Evolutionary conservation across 2,888 invertebrate genomes (phyloP), one percentile per base, ranked within the genome.

Genomic region (Epinotia nisella): DNA sequence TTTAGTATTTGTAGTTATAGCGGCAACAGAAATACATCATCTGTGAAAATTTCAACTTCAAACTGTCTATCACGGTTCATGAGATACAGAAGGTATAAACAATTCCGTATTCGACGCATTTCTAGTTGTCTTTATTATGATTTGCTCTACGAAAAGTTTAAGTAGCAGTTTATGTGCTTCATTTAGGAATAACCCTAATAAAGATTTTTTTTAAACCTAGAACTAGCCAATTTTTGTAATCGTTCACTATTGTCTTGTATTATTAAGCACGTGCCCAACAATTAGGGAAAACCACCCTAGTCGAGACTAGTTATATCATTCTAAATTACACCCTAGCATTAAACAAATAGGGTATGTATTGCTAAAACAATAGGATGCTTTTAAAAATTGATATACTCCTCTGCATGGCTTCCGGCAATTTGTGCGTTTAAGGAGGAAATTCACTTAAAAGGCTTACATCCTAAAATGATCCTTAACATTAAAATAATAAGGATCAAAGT

Each of bases 361-460:
- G 29, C 51, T 51, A 29, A 53, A 35, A 53, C 35, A 39, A 53
- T 29, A 49, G 9, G 7, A 35, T 35, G 9, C 64, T 17, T 61
- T 64, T 51, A 35, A 55, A 65, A 65, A 65, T 64, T 39, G 55
- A 60, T 29, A 60, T 29, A 58, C 60, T 71, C 15, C 60, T 71
- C 15, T 17, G 29, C 45, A 45, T 60, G 29, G 56, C 61, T 72
- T 75, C 77, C 77, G 68, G 74, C 62, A 75, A 75, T 78, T 35
- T 76, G 75, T 76, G 75, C 55, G 75, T 73, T 62, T 75, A 77
- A 75, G 72, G 74, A 78, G 77, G 74, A 78, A 69, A 72, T 74
- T 74, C 75, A 73, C 69, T 68, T 60, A 45, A 61, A 62, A 11
- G 5, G 17, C 35, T 39, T 45, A 45, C 62, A 70, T 19, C 9